Percentiles rank a stretch among this genome's conserved stretches.
These are phyloP conservation scores for Orgyia antiqua DNA, from an alignment of 2,888 invertebrate genomes.

Conservation along the genomic window DNA sequence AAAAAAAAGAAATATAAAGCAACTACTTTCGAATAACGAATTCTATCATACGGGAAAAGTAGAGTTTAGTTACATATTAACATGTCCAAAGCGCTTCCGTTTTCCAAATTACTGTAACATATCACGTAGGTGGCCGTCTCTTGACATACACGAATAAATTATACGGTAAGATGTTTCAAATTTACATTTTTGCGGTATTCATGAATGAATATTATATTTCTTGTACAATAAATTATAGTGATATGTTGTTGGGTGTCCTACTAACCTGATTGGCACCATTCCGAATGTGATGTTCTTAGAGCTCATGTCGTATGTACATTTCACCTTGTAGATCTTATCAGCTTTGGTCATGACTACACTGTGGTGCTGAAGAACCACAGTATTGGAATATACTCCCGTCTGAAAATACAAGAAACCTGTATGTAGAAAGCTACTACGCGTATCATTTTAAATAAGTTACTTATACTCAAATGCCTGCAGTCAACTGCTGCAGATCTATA, in stretches of 20 bases:
- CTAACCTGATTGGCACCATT: conserved; percentile 95
- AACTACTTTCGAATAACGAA: conserved; percentile 7
- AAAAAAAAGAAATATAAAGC: conserved; percentile 6
- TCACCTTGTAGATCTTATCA: conserved; percentile 97
- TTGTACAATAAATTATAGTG: conserved; percentile 23
- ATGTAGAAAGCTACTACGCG: no score
- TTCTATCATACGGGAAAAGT: no score
- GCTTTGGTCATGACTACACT: conserved; percentile 98
- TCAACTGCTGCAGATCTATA: no score
- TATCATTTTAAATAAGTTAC: no score
- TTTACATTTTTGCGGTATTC: conserved; percentile 30
- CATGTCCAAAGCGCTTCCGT: conserved; percentile 37
- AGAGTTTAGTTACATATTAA: conserved; percentile 38
- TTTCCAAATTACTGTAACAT: conserved; percentile 40
- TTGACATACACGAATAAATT: conserved; percentile 41
- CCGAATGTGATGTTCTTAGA: conserved; percentile 97
- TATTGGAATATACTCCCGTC: conserved; percentile 96
- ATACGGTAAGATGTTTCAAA: conserved; percentile 30
- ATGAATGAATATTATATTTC: conserved; percentile 20
- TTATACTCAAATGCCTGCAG: no score
- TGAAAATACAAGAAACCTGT: conserved; percentile 56
- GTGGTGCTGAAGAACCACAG: conserved; percentile 95
- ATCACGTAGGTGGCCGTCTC: conserved; percentile 42
- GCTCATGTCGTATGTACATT: conserved; percentile 97
- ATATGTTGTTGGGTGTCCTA: conserved; percentile 24